Evolutionary conservation across 2,797 vertebrate genomes (phyloP), one percentile per base, ranked within the genome.

Genomic region (Apogon hyalosoma): DNA sequence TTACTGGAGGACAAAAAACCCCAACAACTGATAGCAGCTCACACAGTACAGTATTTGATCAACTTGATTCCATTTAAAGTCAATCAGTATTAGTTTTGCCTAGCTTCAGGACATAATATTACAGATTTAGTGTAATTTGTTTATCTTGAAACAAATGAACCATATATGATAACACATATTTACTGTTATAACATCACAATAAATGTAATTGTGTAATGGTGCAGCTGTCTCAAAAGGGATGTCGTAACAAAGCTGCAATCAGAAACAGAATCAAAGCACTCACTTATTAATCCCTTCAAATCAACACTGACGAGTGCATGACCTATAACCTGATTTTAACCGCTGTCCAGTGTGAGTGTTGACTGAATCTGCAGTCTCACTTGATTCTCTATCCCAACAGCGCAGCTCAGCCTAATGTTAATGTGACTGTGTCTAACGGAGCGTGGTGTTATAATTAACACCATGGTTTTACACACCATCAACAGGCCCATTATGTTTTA

Each of bases 401-500:
- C 38, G 55, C 59, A 38, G 50, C 73, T 71, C 53, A 46, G 64
- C 69, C 68, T 74, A 65, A 85, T 63, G 66, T 50, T 76, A 84
- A 87, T 85, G 82, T 84, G 79, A 71, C 74, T 70, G 80, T 83
- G 90, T 75, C 73, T 83, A 88, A 82, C 58, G 24, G 76, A 73
- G 79, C 85, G 36, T 79, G 77, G 75, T 49, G 77, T 83, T 84
- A 84, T 90, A 91, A 89, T 91, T 90, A 91, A 88, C 84, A 84
- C 85, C 47, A 10, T 53, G 69, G 83, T 77, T 83, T 86, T 84
- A 77, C 84, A 82, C 82, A 75, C 73, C 73, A 87, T 88, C 85
- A 86, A 69, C 73, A 71, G 83, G 73, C 82, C 73, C 79, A 87
- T 90, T 91, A 86, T 68, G 71, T 82, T 80, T 81, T 28, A 56